phyloP scores from a whole-genome alignment of 2,113 vertebrate genomes.

The Pachycephala philippinensis region DNA sequence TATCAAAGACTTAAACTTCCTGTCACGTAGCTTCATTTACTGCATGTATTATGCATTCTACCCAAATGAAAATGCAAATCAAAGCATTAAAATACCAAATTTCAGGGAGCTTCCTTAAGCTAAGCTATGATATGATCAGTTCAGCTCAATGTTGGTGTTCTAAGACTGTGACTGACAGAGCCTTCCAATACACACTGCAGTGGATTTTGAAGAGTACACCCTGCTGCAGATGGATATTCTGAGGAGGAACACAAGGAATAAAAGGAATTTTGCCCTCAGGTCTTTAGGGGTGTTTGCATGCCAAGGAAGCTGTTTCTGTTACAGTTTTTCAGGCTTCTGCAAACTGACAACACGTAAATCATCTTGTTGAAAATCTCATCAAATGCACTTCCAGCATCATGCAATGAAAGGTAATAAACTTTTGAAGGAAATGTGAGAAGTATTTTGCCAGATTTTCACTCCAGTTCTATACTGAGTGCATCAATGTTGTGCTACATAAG shows the following conservation, averaged over 20 bases:
- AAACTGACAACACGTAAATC: neutral
- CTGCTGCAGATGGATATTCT: neutral
- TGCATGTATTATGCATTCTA: neutral
- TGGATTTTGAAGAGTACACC: neutral
- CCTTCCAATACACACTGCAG: neutral
- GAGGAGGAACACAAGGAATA: neutral
- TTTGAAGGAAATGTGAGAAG: neutral
- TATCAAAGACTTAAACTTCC: neutral
- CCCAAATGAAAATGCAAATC: constrained; percentile 4
- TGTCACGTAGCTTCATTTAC: neutral
- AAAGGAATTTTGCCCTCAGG: neutral
- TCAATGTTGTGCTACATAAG: neutral
- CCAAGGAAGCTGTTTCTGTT: neutral
- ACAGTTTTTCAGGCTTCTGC: neutral
- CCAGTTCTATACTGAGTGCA: neutral
- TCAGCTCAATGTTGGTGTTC: neutral
- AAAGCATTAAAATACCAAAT: neutral
- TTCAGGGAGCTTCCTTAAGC: neutral
- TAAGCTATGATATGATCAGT: neutral
- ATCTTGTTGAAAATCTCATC: neutral
- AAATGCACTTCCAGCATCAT: neutral
- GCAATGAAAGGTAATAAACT: neutral
- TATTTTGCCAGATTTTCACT: neutral
- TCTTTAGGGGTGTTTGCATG: neutral
- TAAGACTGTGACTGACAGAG: neutral